Evolutionary conservation across 2,888 invertebrate species (phyloP).

Genomic region (Nysson spinosus): DNA sequence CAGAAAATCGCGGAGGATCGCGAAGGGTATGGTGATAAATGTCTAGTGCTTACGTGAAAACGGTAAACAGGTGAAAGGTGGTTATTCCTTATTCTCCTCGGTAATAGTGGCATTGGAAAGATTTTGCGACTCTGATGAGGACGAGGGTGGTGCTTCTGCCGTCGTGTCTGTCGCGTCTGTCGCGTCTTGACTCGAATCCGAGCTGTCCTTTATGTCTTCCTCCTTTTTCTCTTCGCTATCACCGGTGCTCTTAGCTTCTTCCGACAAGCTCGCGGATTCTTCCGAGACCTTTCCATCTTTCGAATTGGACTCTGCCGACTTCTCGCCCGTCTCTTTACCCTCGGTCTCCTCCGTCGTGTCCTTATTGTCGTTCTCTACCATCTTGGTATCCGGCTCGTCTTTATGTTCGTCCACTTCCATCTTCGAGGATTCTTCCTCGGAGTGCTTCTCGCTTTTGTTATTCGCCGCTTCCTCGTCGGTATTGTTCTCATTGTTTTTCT

Average conservation of each 20-base stretch:
- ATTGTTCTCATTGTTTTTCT: constrained; percentile 71
- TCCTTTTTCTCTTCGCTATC: constrained; percentile 66
- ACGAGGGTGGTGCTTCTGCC: constrained; percentile 58
- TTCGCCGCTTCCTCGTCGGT: constrained; percentile 70
- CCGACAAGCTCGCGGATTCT: constrained; percentile 67
- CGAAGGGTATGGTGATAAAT: constrained; percentile 8
- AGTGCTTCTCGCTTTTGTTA: constrained; percentile 71
- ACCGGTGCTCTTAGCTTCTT: constrained; percentile 57
- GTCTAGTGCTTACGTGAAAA: constrained; percentile 57
- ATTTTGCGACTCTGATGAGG: constrained; percentile 67
- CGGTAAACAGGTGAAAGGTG: constrained; percentile 60
- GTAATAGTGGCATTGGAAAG: constrained; percentile 64
- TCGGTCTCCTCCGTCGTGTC: constrained; percentile 63
- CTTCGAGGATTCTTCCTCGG: constrained; percentile 69
- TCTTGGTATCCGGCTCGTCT: constrained; percentile 64
- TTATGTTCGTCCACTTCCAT: constrained; percentile 72
- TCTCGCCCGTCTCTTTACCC: constrained; percentile 57
- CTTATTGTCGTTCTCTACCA: constrained; percentile 59
- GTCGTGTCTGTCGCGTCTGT: constrained; percentile 70
- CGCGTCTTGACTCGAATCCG: constrained; percentile 74
- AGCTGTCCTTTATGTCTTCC: constrained; percentile 70
- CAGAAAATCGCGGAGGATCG: no score
- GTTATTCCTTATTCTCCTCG: constrained; percentile 75
- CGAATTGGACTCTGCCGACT: constrained; percentile 67
- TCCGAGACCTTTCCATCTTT: constrained; percentile 70